A percentile compares a stretch with the other conserved stretches of the same genome.
Evolutionary conservation across 2,888 invertebrate species (phyloP).

Genomic region (Slavum lentiscoides): DNA sequence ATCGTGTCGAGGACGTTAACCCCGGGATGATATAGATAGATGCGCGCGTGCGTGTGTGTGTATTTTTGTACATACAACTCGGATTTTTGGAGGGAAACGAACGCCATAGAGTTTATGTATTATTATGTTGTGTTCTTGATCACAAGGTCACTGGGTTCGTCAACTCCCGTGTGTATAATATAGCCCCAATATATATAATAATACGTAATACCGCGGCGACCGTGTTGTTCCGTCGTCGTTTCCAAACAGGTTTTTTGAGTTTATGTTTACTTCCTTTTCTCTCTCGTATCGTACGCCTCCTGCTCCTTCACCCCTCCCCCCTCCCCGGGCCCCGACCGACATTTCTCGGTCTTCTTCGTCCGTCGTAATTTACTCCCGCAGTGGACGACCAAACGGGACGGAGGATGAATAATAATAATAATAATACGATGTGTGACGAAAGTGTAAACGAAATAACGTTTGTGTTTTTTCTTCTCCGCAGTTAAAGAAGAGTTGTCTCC

Average conservation of each 20-base stretch:
- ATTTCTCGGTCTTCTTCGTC: not conserved
- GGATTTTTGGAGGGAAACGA: conserved; percentile 37
- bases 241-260: conserved; percentile 46
- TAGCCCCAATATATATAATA: conserved; percentile 3
- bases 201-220: not conserved
- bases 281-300: not conserved
- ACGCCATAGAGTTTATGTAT: not conserved
- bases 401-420: not conserved
- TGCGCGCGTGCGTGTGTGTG: not conserved
- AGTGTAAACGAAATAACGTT: not conserved
- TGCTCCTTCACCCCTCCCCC: not conserved
- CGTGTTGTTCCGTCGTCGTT: not conserved
- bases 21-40: not conserved
- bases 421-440: not conserved
- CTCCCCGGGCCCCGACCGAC: not conserved
- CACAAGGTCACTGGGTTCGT: conserved; percentile 49
- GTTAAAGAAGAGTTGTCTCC: conserved; percentile 49
- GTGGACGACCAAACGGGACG: not conserved
- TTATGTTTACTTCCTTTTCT: conserved; percentile 41
- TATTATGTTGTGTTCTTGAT: conserved; percentile 12
- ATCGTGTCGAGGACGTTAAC: conserved; percentile 10
- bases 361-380: not conserved
- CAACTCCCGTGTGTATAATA: not conserved
- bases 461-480: conserved; percentile 8
- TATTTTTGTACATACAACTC: not conserved